Percentiles rank a stretch among this genome's conserved stretches.
These are phyloP conservation scores for Listrodromus nycthemerus DNA, from an alignment of 2,888 invertebrate genomes.

Conservation along the genomic window DNA sequence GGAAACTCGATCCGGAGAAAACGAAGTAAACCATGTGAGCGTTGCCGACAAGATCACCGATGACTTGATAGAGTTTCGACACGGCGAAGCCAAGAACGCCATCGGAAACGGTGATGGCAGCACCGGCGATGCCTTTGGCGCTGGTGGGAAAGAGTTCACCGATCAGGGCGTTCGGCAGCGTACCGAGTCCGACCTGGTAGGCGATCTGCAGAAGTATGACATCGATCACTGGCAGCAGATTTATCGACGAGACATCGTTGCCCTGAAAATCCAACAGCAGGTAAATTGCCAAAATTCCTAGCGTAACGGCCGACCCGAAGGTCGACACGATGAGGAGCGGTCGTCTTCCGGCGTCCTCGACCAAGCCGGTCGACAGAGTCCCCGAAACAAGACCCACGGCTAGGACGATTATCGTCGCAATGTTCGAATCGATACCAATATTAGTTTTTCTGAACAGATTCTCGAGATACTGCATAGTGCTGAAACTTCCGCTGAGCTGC, in stretches of 20 bases:
- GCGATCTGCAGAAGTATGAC: conserved; percentile 80
- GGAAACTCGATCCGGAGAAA: conserved; percentile 78
- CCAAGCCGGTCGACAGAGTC: conserved; percentile 79
- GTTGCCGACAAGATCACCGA: conserved; percentile 74
- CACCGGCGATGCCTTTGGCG: conserved; percentile 81
- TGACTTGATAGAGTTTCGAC: conserved; percentile 79
- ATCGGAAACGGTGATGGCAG: conserved; percentile 79
- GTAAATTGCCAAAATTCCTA: conserved; percentile 76
- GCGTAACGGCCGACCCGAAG: conserved; percentile 78
- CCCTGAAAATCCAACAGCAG: conserved; percentile 72
- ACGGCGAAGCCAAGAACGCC: conserved; percentile 80
- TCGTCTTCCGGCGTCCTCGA: conserved; percentile 85
- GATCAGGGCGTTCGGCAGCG: conserved; percentile 80
- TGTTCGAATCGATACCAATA: conserved; percentile 77
- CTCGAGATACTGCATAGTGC: conserved; percentile 82
- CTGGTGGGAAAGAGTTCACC: conserved; percentile 82
- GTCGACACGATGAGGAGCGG: conserved; percentile 85
- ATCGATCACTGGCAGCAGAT: conserved; percentile 78
- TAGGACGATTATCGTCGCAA: conserved; percentile 85
- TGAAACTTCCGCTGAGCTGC: conserved; percentile 81
- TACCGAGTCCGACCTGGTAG: conserved; percentile 81
- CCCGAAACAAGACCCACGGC: conserved; percentile 84
- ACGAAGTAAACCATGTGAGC: conserved; percentile 76
- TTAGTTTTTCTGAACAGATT: conserved; percentile 74
- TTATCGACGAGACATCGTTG: conserved; percentile 74